Percentiles rank a stretch among this genome's conserved stretches.
These are phyloP conservation scores for Clepsis dumicolana DNA, from an alignment of 2,888 invertebrate genomes.

Conservation along the genomic window DNA sequence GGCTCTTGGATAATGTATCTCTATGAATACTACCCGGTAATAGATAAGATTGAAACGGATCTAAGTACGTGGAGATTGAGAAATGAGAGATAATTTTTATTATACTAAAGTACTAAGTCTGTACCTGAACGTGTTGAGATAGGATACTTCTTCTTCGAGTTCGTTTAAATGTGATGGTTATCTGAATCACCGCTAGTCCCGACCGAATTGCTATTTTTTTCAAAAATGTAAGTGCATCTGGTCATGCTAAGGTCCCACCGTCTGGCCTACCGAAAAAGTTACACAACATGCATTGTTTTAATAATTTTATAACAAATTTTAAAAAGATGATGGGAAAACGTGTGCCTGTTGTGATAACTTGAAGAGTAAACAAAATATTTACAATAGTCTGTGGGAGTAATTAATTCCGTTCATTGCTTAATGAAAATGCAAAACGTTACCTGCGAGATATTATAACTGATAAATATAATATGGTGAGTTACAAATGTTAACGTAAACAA, in stretches of 20 bases:
- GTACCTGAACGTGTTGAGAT: background rate
- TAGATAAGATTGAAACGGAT: too few relatives aligned
- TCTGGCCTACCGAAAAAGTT: background rate
- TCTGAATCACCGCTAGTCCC: constrained; percentile 1
- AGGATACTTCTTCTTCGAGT: background rate
- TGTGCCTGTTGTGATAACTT: background rate
- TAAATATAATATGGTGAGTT: too few relatives aligned
- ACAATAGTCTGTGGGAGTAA: background rate
- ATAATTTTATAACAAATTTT: background rate
- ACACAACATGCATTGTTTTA: constrained; percentile 1
- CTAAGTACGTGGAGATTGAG: background rate
- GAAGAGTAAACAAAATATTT: background rate
- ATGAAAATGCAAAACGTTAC: background rate
- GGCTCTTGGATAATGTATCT: background rate
- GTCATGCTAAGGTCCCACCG: constrained; percentile 17
- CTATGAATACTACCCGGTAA: background rate
- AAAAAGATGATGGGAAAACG: background rate
- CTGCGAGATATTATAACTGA: background rate
- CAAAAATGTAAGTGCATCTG: constrained; percentile 13
- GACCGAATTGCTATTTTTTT: background rate
- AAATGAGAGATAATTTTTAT: background rate
- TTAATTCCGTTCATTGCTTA: background rate
- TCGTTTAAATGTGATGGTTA: background rate
- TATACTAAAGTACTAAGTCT: too few relatives aligned
- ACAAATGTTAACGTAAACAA: background rate